Base-by-base conservation (phyloP, 2,888 invertebrate species). In the Alloplasta piceator region DNA sequence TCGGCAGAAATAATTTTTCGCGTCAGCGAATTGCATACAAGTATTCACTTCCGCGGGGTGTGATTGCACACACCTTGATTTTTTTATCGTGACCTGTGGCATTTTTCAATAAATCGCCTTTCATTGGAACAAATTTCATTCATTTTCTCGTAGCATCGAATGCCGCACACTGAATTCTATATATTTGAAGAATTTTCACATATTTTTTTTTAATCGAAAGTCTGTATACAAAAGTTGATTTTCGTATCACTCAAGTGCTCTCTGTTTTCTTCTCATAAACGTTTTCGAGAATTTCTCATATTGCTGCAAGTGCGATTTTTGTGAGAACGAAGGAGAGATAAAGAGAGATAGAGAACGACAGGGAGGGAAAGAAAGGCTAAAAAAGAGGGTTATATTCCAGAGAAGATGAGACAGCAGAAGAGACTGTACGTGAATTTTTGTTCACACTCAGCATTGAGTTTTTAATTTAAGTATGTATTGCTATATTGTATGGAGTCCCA, bases 221-320 rank as follows among this genome's bases (percentile, higher is more conserved):
- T 71, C 63, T 58, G 67, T 72, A 38, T 52, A 12, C 36, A 50
- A 63, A 16, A 48, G 43, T 63, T 67, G 43, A 46, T 5, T 36
- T 52, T 38, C 48, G 38, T 50, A 60, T 71, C 74, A 71, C 46
- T 52, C 71, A 68, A 26, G 26, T 46, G 60, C 64, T n/a, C 56
- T 9, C 46, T 7, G 12, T 56, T 52, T 55, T 67, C 41, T 71
- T 68, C 52, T 50, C 50, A 73, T 41, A 43, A 36, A n/a, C 70
- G 63, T 73, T 82, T 82, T 75, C 48, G 78, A 83, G 80, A 83
- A 83, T 83, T 85, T 83, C 26, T 83, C 80, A 81, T 84, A 83
- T 82, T 80, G 82, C 82, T 70, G 77, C 71, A 76, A 70, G 67
- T 66, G 80, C 58, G 74, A 74, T 77, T 64, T 64, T 67, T 66